Conservation (phyloP, 2,113 vertebrate genomes). For the Oostethus manadensis region DNA sequence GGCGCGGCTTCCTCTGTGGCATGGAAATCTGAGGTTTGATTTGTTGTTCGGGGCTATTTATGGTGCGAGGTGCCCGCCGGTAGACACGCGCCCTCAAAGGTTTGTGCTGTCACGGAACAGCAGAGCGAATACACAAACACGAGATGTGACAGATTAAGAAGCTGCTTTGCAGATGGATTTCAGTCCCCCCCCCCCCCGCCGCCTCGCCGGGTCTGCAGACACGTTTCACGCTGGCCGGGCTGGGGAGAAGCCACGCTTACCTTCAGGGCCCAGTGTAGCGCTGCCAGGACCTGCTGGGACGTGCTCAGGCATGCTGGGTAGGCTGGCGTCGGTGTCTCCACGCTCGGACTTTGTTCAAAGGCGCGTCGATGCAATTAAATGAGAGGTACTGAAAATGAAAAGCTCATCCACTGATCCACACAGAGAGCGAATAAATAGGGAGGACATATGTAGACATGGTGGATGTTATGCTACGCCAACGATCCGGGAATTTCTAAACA, state of each 20-base stretch:
- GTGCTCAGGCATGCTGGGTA: conserved; percentile 20
- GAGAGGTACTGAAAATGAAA: conserved; percentile 18
- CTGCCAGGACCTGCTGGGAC: conserved; percentile 26
- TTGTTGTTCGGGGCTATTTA: too few species aligned
- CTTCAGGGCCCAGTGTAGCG: conserved; percentile 8
- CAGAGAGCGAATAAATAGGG: neutral
- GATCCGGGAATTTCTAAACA: too few species aligned
- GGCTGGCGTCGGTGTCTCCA: conserved; percentile 14
- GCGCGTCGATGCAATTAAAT: conserved; percentile 21
- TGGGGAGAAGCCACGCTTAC: conserved; percentile 19
- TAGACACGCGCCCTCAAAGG: too few species aligned
- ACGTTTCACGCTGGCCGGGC: conserved; percentile 16
- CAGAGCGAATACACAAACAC: too few species aligned
- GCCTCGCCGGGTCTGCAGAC: neutral
- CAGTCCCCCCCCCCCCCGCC: neutral
- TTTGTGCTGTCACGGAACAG: too few species aligned
- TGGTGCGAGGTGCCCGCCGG: too few species aligned
- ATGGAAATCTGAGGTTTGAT: too few species aligned
- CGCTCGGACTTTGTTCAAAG: conserved; percentile 32
- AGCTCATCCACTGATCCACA: neutral
- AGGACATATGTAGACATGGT: neutral
- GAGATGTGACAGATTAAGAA: neutral
- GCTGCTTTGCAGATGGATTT: conserved; percentile 4
- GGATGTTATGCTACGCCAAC: neutral
- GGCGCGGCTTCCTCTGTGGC: too few species aligned